These are phyloP conservation scores for Colletes latitarsis DNA, from an alignment of 1,140 invertebrate species.

Conservation along the genomic window DNA sequence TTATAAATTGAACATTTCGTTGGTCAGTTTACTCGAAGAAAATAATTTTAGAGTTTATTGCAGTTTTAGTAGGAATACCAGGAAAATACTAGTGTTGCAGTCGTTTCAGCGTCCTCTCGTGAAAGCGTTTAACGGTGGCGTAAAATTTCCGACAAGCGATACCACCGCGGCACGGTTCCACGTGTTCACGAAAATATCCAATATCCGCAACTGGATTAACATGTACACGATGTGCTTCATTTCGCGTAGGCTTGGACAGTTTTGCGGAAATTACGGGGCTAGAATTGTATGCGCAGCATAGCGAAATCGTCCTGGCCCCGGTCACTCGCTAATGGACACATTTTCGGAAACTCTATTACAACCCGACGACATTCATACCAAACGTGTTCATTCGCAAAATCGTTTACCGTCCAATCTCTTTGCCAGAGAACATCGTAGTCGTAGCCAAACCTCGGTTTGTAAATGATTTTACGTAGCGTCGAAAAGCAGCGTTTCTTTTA, in stretches of 20 bases:
- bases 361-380: neutral
- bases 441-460: no score
- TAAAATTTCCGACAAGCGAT: neutral
- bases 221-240: neutral
- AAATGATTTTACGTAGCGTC: no score
- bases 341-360: conserved; percentile 15
- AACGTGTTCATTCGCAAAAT: neutral
- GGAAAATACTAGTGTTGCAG: no score
- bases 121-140: neutral
- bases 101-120: neutral
- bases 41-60: no score
- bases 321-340: conserved; percentile 13
- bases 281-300: neutral
- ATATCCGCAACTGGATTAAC: conserved; percentile 3
- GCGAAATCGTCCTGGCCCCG: neutral
- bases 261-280: conserved; percentile 15
- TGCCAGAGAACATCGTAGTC: neutral
- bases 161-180: neutral
- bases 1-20: no score
- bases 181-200: conserved; percentile 9
- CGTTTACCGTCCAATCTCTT: neutral
- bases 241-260: neutral
- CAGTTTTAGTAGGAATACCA: no score
- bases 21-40: no score
- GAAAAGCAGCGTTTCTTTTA: no score